Conservation (phyloP, 2,113 vertebrate genomes). For the Myotis lucifugus region DNA sequence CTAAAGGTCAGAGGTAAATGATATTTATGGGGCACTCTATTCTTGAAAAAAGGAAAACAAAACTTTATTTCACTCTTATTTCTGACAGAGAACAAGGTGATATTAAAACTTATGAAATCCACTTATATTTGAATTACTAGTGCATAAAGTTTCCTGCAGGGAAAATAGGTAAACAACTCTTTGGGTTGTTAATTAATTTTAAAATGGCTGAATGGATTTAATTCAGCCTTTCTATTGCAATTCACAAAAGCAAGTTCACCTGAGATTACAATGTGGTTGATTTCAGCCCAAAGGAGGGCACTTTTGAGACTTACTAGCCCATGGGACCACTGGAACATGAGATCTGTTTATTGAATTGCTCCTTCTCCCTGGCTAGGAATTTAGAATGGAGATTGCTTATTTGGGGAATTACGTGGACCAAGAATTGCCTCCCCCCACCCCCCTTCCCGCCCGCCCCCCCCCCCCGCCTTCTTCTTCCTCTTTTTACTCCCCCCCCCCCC, state of each 20-base stretch:
- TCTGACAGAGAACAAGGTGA: not conserved
- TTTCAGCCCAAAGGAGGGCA: not conserved
- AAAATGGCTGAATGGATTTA: slow-evolving; percentile 41
- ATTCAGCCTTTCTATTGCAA: slow-evolving; percentile 17
- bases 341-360: not conserved
- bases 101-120: not conserved
- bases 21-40: slow-evolving; percentile 9
- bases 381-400: slow-evolving; percentile 14
- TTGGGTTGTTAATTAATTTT: slow-evolving; percentile 11
- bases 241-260: slow-evolving; percentile 20
- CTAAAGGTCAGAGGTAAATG: not conserved
- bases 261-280: slow-evolving; percentile 6
- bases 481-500: too few species aligned
- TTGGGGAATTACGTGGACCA: slow-evolving; percentile 14
- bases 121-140: not conserved
- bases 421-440: not conserved
- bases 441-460: too few species aligned
- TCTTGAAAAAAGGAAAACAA: not conserved
- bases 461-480: too few species aligned
- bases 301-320: not conserved
- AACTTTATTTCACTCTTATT: not conserved
- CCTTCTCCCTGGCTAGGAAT: not conserved
- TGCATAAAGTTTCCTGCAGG: slow-evolving; percentile 4
- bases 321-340: not conserved
- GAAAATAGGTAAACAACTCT: not conserved